phyloP scores from a whole-genome alignment of 2,113 vertebrate genomes.

The Chionodraco myersi region DNA sequence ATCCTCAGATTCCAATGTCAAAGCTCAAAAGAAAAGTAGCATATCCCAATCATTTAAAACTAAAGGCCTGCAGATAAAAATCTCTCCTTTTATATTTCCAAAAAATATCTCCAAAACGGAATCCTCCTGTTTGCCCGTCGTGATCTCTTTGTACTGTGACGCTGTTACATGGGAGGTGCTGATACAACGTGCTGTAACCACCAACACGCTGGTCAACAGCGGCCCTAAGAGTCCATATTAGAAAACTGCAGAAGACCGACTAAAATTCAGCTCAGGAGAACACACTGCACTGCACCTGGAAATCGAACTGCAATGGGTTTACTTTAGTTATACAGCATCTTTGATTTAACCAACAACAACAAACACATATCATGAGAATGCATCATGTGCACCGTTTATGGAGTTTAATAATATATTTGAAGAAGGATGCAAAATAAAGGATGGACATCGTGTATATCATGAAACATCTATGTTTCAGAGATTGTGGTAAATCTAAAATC shows the following conservation, averaged over 20 bases:
- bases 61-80: neutral
- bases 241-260: constrained; percentile 7
- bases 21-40: neutral
- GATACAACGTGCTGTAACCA: neutral
- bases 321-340: neutral
- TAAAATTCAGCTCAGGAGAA: neutral
- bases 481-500: no score
- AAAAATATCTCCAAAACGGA: neutral
- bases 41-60: no score
- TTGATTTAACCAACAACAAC: neutral
- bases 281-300: neutral
- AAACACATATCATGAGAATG: accelerated
- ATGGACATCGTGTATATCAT: neutral
- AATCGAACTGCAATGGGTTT: no score
- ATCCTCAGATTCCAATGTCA: neutral
- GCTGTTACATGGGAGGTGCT: constrained; percentile 15
- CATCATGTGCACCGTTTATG: neutral
- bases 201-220: constrained; percentile 43
- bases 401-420: neutral
- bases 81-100: neutral
- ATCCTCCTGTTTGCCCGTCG: neutral
- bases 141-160: constrained; percentile 5
- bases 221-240: constrained; percentile 76
- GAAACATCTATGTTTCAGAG: no score
- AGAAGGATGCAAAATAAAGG: neutral